Evolutionary conservation across 2,113 vertebrate genomes (phyloP), one percentile per base, ranked within the genome.

Genomic region (Sphaerodactylus townsendi): DNA sequence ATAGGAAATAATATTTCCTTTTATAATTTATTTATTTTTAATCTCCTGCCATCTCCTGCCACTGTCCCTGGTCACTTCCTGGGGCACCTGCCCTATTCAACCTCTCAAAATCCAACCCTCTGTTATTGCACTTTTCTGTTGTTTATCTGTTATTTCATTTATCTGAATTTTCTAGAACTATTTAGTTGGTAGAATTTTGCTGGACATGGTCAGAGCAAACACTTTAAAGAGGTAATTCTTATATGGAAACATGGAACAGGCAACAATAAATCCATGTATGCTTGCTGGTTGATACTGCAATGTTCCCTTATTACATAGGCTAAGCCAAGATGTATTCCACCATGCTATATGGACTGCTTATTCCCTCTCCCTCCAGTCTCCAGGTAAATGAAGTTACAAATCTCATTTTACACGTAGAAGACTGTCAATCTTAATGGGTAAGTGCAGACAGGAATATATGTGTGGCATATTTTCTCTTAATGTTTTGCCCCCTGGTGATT

Each of bases 401-500:
- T 90, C 1, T 75, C 84, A 13, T 89, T 91, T 62, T 25, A 28
- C 59, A 86, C 87, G 92, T 90, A 33, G 33, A 77, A 79, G 59
- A 78, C 15, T 82, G 88, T 88, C 91, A 91, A 87, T 86, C 87
- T 92, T 86, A 90, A 66, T 25, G 74, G 81, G 82, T 72, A 85
- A 87, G 74, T 84, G 13, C 92, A 82, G 33, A 35, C 77, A 91
- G 92, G 90, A 91, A 91, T 83, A 88, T 91, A 94, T 91, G 87
- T 88, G 37, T 87, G 82, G 83, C 85, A 65, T 84, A 75, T 93
- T 92, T 91, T 84, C 88, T 79, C 86, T 88, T 94, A 92, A 91
- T 77, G 85, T 79, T 93, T 94, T 93, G 90, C 92, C 86, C 89
- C 81, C 86, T 77, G 88, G 78, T 89, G 86, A 80, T 93, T 92